Percentiles rank a stretch among this genome's conserved stretches.
These are phyloP conservation scores for Allobates femoralis DNA, from an alignment of 2,797 vertebrate genomes.

Conservation along the genomic window DNA sequence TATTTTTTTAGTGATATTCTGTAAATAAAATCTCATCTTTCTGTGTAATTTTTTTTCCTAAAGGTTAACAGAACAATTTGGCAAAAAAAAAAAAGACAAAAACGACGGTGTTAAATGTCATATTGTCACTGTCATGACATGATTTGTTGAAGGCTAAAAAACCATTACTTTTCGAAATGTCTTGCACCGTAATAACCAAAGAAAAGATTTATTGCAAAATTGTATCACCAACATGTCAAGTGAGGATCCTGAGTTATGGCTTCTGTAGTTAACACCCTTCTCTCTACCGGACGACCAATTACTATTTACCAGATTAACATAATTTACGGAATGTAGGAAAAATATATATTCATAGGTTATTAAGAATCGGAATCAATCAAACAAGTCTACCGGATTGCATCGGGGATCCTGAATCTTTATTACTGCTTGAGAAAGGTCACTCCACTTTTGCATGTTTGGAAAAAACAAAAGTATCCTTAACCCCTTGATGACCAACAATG, in stretches of 20 bases:
- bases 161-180: constrained; percentile 35
- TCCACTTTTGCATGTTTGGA: not conserved
- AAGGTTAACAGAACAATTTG: constrained; percentile 41
- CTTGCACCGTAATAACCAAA: constrained; percentile 38
- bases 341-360: constrained; percentile 23
- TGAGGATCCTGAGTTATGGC: constrained; percentile 27
- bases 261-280: constrained; percentile 30
- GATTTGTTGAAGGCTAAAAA: constrained; percentile 44
- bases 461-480: constrained; percentile 9
- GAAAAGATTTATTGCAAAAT: constrained; percentile 36
- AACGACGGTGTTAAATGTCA: constrained; percentile 38
- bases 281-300: constrained; percentile 2
- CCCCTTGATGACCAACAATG: too few species aligned
- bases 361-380: constrained; percentile 26
- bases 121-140: constrained; percentile 40
- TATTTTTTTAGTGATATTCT: not conserved
- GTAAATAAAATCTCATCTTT: constrained; percentile 1
- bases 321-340: not conserved
- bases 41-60: not conserved
- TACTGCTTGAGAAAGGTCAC: constrained; percentile 26
- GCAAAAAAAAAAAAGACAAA: constrained; percentile 7
- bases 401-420: constrained; percentile 17
- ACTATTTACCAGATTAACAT: constrained; percentile 39
- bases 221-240: constrained; percentile 24
- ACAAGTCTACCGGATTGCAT: not conserved